phyloP scores from a whole-genome alignment of 2,113 vertebrate genomes.

The Sporophila hypoxantha region DNA sequence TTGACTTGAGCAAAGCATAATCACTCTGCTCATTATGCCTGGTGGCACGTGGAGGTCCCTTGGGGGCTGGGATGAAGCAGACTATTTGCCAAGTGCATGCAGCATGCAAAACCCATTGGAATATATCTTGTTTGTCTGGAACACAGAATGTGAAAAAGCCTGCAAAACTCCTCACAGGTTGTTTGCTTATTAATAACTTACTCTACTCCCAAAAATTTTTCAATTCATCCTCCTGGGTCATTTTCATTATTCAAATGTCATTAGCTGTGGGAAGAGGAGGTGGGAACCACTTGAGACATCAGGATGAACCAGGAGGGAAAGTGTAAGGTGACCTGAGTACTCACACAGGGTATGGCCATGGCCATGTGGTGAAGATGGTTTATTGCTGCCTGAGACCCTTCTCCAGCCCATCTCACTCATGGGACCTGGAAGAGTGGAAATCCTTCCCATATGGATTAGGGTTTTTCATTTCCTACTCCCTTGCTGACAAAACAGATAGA shows the following conservation, averaged over 20 bases:
- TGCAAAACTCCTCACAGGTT: not conserved
- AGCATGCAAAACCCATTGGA: not conserved
- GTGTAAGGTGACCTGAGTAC: not conserved
- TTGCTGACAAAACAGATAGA: not conserved
- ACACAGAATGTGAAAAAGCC: not conserved
- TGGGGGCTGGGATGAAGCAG: fast-evolving
- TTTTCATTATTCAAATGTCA: not conserved
- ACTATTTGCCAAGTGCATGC: not conserved
- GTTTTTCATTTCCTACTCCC: not conserved
- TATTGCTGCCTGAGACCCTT: not conserved
- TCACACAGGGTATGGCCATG: fast-evolving
- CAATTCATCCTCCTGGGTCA: not conserved
- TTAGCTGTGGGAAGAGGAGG: not conserved
- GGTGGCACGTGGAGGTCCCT: not conserved
- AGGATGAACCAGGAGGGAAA: not conserved
- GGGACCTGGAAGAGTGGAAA: not conserved
- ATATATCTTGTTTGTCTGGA: not conserved
- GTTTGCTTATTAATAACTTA: not conserved
- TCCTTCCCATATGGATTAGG: not conserved
- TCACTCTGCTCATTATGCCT: not conserved
- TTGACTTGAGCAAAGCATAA: not conserved
- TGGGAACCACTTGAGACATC: not conserved
- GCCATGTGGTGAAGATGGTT: not conserved
- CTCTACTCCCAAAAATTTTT: not conserved
- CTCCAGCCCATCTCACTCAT: not conserved